Evolutionary conservation across 1,140 invertebrate species (phyloP), one percentile per base, ranked within the genome.

Genomic region (Drosophila mojavensis): DNA sequence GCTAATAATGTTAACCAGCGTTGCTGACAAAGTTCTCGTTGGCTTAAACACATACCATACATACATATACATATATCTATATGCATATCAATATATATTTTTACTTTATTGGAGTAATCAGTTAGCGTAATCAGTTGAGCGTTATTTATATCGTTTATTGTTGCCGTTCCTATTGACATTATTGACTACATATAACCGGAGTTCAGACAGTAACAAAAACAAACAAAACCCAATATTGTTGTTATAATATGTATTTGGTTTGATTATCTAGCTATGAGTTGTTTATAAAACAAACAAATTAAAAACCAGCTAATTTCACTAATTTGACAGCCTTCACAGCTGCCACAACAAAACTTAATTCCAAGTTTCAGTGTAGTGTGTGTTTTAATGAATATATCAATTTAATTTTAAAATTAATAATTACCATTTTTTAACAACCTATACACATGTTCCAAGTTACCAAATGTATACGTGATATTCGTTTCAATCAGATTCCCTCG

Each of bases 401-500:
- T 20, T 55, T 45, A 69, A 73, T 68, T 75, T 76, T 74, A 64
- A 4, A 66, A 60, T 62, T 75, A 78, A 64, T 71, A 50, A 70
- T 72, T 70, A 61, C n/a, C n/a, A 60, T 74, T 61, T 55, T 61
- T 70, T 77, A 88, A 88, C 84, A 91, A 91, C 84, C 75, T 91
- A 91, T 91, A 91, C 89, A 91, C 89, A 91, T 91, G 81, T 91
- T 86, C 64, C 84, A 91, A 91, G 78, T 72, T 77, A 17, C 41
- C 53, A 54, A 73, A 43, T 75, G 55, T 53, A 70, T 26, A 58
- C 48, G 39, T 39, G 74, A 68, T 24, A 24, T 24, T 24, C 2
- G 20, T 75, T 79, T 59, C 72, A 81, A 66, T 72, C 67, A 75
- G 68, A 36, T 63, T 62, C 82, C 72, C 65, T 67, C 78, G 78